phyloP scores from a whole-genome alignment of 1,140 invertebrate genomes.

The Daktulosphaira vitifoliae region DNA sequence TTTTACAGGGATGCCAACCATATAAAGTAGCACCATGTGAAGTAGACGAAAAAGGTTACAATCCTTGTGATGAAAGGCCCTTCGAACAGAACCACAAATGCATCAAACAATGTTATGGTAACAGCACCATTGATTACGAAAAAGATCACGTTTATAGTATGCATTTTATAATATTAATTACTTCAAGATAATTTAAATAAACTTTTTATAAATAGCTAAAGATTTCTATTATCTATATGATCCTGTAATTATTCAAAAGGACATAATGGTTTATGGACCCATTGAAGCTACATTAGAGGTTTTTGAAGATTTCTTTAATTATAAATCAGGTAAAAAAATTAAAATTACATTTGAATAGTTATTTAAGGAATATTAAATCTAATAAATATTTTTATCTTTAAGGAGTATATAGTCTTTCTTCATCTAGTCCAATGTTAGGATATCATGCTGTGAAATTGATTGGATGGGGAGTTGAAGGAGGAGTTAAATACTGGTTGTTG shows the following conservation, averaged over 20 bases:
- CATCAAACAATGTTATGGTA: background rate
- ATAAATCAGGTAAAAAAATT: constrained; percentile 39
- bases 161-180: too few species aligned
- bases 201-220: background rate
- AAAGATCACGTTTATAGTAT: background rate
- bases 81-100: background rate
- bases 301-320: constrained; percentile 37
- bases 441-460: constrained; percentile 76
- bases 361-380: too few species aligned
- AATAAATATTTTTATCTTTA: constrained; percentile 45
- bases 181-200: too few species aligned
- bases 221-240: constrained; percentile 5
- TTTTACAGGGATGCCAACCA: background rate
- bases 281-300: constrained; percentile 36
- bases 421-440: constrained; percentile 60
- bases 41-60: background rate
- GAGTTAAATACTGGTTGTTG: constrained; percentile 73
- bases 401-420: constrained; percentile 73
- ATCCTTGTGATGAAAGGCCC: too few species aligned
- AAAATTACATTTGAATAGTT: too few species aligned
- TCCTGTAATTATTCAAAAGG: constrained; percentile 45
- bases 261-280: constrained; percentile 36
- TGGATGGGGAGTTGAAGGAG: constrained; percentile 54
- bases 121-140: background rate
- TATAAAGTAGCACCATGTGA: background rate